A percentile compares a stretch with the other conserved stretches of the same genome.
phyloP scores from a whole-genome alignment of 2,888 invertebrate genomes.

The Criorhina ranunculi region DNA sequence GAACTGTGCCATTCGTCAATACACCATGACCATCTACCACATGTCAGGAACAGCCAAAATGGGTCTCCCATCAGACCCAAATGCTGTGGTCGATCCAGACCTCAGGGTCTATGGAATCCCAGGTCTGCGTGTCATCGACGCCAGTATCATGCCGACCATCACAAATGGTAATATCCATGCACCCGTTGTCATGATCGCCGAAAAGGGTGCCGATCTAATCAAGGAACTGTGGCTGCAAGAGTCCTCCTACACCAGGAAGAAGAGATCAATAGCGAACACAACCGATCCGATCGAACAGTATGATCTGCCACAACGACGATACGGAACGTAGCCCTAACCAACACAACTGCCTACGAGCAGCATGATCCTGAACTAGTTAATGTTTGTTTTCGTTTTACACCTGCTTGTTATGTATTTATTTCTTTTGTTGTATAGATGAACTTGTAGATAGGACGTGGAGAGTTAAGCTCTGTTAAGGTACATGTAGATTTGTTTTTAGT shows the following conservation, averaged over 20 bases:
- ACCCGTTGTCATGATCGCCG: conserved; percentile 94
- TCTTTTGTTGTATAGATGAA: conserved; percentile 25
- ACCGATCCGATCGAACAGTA: conserved; percentile 47
- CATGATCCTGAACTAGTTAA: conserved; percentile 25
- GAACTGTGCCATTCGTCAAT: conserved; percentile 93
- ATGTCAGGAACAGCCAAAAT: conserved; percentile 94
- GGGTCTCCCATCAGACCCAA: conserved; percentile 91
- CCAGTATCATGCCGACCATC: conserved; percentile 94
- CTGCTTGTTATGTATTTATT: conserved; percentile 55
- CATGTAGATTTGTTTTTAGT: too few species aligned
- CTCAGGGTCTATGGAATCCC: conserved; percentile 91
- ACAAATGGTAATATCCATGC: conserved; percentile 95
- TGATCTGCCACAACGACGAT: conserved; percentile 49
- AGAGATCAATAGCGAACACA: conserved; percentile 51
- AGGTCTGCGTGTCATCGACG: conserved; percentile 93
- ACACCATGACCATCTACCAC: conserved; percentile 95
- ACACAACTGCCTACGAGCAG: not conserved
- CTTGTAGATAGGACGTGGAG: conserved; percentile 35
- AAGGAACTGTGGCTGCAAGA: conserved; percentile 88
- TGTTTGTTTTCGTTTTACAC: not conserved
- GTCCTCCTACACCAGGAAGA: conserved; percentile 40
- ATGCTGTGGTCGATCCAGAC: conserved; percentile 92
- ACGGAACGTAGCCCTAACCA: conserved; percentile 49
- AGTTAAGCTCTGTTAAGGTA: conserved; percentile 4
- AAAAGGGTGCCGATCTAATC: conserved; percentile 93